Evolutionary conservation across 2,797 vertebrate species (phyloP), one percentile per base, ranked within the genome.

Genomic region (Gymnocypris eckloni): DNA sequence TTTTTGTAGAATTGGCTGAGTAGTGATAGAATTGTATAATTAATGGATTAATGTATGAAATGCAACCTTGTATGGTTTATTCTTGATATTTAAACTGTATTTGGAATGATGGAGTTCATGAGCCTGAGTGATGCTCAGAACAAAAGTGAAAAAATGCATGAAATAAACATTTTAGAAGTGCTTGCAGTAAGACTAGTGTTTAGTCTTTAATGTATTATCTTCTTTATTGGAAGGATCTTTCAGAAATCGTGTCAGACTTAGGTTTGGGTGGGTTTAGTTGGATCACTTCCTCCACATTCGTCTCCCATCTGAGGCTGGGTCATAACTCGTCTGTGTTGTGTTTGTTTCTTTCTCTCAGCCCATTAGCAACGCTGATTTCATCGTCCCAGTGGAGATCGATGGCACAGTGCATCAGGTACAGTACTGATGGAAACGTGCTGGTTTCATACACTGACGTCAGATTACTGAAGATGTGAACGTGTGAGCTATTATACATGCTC

Each of bases 351-450:
- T 92, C 88, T 91, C 89, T 61, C 87, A 99, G 98, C 98, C 98
- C 87, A 99, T 99, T 94, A 97, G 96, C 93, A 99, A 99, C 9
- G 98, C 98, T 79, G 98, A 99, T 93, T 99, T 99, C 93, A 99
- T 99, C 69, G 98, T 99, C 92, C 98, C 98, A 0, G 98, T 99
- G 93, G 98, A 99, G 94, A 99, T 99, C 18, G 98, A 99, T 90
- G 98, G 98, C 92, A 99, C 97, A 9, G 96, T 99, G 95, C 98
- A 99, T 95, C 98, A 99, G 97, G 98, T 99, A 95, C 45, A 54
- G 52, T 84, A 80, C 37, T 56, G 6, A 13, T 45, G 75, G 39
- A 86, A 86, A 61, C 86, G 87, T 61, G 86, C 83, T 83, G n/a
- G 59, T 64, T 33, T 76, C 28, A 11, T 12, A 61, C 54, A 18